Percentiles rank a stretch among this genome's conserved stretches.
Evolutionary conservation across 2,888 invertebrate genomes (phyloP).

Genomic region (Caenorhabditis imperialis): DNA sequence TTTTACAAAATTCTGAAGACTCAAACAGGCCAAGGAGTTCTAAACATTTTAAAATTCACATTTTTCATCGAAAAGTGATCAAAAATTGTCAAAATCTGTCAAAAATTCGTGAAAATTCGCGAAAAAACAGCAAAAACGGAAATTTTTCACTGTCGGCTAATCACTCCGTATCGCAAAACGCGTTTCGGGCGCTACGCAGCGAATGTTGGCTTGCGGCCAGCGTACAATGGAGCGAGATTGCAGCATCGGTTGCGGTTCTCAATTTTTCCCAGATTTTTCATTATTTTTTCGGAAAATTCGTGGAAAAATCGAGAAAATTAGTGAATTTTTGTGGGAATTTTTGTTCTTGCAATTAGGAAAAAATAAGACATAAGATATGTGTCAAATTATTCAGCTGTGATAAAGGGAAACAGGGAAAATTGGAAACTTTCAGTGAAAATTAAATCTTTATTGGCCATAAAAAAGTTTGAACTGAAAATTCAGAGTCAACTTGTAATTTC

Average conservation of each 20-base stretch:
- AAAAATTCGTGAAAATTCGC: slow-evolving; percentile 9
- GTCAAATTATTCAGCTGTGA: background rate
- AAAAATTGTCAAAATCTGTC: background rate
- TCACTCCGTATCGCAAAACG: slow-evolving; percentile 24
- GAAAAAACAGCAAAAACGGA: slow-evolving; percentile 25
- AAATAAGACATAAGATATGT: too few species aligned
- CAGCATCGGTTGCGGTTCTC: background rate
- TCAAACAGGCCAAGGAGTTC: background rate
- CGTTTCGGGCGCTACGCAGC: slow-evolving; percentile 40
- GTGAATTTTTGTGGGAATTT: background rate
- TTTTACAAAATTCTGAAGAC: background rate
- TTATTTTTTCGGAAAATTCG: background rate
- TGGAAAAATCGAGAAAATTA: too few species aligned
- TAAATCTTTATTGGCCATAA: too few species aligned
- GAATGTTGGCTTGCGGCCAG: slow-evolving; percentile 28
- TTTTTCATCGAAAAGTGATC: background rate
- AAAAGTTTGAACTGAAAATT: too few species aligned
- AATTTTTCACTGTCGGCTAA: slow-evolving; percentile 12
- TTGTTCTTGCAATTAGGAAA: background rate
- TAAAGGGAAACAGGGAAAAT: background rate
- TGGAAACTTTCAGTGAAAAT: background rate
- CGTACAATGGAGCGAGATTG: slow-evolving; percentile 30
- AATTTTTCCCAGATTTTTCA: slow-evolving; percentile 1
- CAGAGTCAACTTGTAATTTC: too few species aligned
- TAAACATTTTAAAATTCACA: background rate